Conservation (phyloP, 1,140 invertebrate species). For the Kradibia gibbosae region DNA sequence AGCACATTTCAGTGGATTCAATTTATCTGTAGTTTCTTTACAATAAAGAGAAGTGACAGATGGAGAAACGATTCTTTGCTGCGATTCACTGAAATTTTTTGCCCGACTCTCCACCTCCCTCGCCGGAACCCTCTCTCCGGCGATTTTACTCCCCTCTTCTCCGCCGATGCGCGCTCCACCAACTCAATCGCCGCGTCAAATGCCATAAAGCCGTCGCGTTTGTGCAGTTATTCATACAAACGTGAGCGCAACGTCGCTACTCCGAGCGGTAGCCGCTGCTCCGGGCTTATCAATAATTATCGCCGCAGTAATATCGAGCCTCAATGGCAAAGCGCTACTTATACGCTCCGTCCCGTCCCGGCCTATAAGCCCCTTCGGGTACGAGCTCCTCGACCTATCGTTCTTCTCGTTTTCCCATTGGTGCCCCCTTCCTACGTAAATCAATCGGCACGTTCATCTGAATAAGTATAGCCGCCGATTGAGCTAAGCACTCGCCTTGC, state of each 20-base stretch:
- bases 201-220: neutral
- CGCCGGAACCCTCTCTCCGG: no score
- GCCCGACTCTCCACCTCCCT: neutral
- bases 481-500: neutral
- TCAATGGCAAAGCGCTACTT: conserved; percentile 6
- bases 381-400: neutral
- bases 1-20: neutral
- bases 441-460: conserved; percentile 39
- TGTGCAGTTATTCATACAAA: neutral
- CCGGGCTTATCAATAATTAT: conserved; percentile 51
- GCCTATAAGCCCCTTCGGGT: neutral
- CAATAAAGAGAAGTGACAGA: neutral
- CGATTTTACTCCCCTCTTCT: neutral
- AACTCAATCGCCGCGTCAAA: neutral
- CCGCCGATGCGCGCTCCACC: neutral
- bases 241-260: neutral
- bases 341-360: neutral
- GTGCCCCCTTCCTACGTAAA: conserved; percentile 24
- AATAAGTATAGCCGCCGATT: conserved; percentile 2
- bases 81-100: no score
- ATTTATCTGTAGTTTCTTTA: neutral
- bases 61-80: neutral
- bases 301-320: conserved; percentile 16
- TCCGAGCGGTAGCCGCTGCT: conserved; percentile 1
- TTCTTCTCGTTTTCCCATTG: neutral